Evolutionary conservation across 37 sponge, comb jelly and placozoan genomes (phyloP).

Genomic region (Geodia barretti): DNA sequence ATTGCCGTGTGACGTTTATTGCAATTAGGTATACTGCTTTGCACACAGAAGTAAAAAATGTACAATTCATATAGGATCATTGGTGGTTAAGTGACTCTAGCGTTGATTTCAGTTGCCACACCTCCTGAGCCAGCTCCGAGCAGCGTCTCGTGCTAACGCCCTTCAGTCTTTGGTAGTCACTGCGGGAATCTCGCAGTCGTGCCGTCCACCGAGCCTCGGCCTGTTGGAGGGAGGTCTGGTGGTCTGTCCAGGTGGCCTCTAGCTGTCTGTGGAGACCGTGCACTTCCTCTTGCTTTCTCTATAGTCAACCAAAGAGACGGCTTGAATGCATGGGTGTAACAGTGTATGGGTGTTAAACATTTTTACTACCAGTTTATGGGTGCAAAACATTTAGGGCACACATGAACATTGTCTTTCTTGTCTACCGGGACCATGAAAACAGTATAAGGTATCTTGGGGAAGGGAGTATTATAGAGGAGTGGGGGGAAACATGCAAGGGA

Average conservation of each 20-base stretch:
- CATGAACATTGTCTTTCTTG: no score
- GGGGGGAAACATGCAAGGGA: neutral
- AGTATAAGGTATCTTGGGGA: no score
- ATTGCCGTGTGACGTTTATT: no score
- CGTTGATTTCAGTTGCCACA: constrained; percentile 44
- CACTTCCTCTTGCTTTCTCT: constrained; percentile 17
- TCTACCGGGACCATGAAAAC: no score
- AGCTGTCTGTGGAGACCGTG: constrained; percentile 3
- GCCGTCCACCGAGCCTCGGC: neutral
- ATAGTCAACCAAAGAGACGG: neutral
- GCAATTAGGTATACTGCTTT: no score
- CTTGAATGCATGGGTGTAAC: neutral
- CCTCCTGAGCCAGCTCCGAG: constrained; percentile 48
- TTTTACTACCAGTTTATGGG: neutral
- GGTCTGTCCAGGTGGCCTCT: neutral
- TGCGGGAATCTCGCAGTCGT: constrained; percentile 7
- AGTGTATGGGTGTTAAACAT: no score
- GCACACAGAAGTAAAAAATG: no score
- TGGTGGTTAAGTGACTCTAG: constrained; percentile 11
- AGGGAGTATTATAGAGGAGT: neutral
- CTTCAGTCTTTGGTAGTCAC: constrained; percentile 39
- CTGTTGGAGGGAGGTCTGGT: neutral
- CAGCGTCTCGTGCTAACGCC: constrained; percentile 44
- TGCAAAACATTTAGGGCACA: neutral
- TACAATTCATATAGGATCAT: no score